A percentile compares a stretch with the other conserved stretches of the same genome.
Conservation (phyloP, 2,113 vertebrate genomes). For the Mesembrinibis cayennensis region DNA sequence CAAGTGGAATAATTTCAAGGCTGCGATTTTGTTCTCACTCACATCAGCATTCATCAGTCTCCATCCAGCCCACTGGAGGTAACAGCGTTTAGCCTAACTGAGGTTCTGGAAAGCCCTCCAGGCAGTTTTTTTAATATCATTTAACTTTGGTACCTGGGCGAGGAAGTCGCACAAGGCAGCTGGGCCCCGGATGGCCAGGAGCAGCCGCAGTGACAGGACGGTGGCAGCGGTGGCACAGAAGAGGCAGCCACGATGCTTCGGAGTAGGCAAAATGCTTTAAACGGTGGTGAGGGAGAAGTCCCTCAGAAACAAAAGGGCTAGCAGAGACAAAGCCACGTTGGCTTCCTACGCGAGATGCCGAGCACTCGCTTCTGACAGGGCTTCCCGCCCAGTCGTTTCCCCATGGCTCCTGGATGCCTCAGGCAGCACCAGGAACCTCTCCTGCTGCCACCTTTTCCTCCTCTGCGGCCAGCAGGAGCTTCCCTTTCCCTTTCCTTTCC, state of each 20-base stretch:
- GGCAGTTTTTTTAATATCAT: neutral
- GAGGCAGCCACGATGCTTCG: neutral
- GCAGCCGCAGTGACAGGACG: neutral
- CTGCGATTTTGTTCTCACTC: neutral
- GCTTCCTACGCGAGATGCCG: neutral
- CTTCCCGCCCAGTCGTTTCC: neutral
- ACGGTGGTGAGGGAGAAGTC: neutral
- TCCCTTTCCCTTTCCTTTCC: neutral
- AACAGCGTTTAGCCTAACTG: neutral
- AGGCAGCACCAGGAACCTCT: neutral
- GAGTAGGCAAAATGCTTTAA: neutral
- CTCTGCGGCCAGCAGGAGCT: neutral
- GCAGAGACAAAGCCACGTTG: neutral
- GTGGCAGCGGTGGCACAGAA: neutral
- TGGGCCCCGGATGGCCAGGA: neutral
- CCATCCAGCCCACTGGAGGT: neutral
- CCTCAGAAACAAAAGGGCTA: neutral
- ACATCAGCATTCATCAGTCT: neutral
- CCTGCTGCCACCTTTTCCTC: neutral
- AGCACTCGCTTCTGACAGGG: neutral
- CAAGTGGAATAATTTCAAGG: neutral
- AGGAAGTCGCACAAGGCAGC: neutral
- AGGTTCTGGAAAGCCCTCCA: neutral
- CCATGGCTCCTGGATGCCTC: neutral
- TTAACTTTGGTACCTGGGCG: neutral